Conservation (phyloP, 2,888 invertebrate species). For the Tanypteryx hageni region DNA sequence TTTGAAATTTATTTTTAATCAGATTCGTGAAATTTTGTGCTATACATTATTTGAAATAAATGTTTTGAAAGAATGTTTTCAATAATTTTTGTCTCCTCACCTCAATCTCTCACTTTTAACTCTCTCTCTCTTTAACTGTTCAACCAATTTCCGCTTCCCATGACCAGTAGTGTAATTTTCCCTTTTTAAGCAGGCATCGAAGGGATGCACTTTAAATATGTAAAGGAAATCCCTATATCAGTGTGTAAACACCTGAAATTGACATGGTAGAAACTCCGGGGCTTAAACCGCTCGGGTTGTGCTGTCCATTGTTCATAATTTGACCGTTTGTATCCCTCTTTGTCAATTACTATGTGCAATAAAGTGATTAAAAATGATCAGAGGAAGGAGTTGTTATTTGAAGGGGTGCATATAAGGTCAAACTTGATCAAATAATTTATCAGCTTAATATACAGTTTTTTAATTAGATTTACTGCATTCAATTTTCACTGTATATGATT, state of each 20-base stretch:
- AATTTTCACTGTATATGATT: too few relatives aligned
- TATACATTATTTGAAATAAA: slow-evolving; percentile 53
- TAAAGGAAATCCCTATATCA: not conserved
- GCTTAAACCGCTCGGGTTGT: slow-evolving; percentile 21
- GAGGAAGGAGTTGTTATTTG: slow-evolving; percentile 16
- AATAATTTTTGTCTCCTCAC: not conserved
- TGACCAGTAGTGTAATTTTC: slow-evolving; percentile 20
- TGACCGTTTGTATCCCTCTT: slow-evolving; percentile 40
- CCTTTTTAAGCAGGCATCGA: slow-evolving; percentile 36
- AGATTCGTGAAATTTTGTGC: slow-evolving; percentile 43
- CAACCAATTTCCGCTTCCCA: slow-evolving; percentile 14
- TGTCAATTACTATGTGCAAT: slow-evolving; percentile 59
- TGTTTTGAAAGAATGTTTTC: slow-evolving; percentile 43
- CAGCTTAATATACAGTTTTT: too few relatives aligned
- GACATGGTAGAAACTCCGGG: slow-evolving; percentile 31
- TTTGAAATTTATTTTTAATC: not conserved
- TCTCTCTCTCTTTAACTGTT: not conserved
- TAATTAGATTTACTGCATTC: too few relatives aligned
- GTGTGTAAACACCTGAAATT: not conserved
- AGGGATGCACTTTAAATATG: slow-evolving; percentile 1
- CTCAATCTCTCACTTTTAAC: slow-evolving; percentile 3
- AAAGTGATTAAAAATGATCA: slow-evolving; percentile 37
- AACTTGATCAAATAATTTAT: too few relatives aligned
- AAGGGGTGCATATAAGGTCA: too few relatives aligned
- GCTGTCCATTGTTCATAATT: slow-evolving; percentile 27